Evolutionary conservation across 1,140 invertebrate genomes (phyloP).

Genomic region (Kradibia gibbosae): DNA sequence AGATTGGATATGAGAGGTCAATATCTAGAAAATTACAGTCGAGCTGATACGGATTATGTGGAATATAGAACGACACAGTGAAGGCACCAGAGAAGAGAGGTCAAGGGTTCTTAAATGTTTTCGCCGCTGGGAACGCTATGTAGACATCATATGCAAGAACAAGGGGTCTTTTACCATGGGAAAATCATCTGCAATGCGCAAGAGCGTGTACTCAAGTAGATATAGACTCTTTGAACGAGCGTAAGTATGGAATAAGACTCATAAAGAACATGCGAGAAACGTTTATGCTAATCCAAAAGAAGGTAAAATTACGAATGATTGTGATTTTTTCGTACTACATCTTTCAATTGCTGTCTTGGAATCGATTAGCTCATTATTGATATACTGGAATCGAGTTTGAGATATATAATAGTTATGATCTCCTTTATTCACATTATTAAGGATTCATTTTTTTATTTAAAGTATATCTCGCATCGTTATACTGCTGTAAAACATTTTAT

Average conservation of each 20-base stretch:
- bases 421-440: too few species aligned
- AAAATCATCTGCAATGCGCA: not conserved
- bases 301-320: conserved; percentile 24
- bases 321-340: too few species aligned
- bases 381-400: too few species aligned
- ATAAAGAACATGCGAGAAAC: not conserved
- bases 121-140: conserved; percentile 20
- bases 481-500: too few species aligned
- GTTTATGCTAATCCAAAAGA: conserved; percentile 29
- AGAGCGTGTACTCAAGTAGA: not conserved
- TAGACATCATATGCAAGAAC: conserved; percentile 17
- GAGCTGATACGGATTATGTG: conserved; percentile 31
- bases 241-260: not conserved
- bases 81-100: not conserved
- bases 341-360: too few species aligned
- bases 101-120: not conserved
- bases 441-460: too few species aligned
- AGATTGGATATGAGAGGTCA: conserved; percentile 38
- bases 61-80: conserved; percentile 2
- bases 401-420: too few species aligned
- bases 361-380: too few species aligned
- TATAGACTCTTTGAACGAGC: not conserved
- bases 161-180: not conserved
- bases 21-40: conserved; percentile 44
- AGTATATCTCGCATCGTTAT: too few species aligned